These are phyloP conservation scores for Umimayanthus kanabou DNA, from an alignment of 92 coral and sea anemone genomes.

Conservation along the genomic window DNA sequence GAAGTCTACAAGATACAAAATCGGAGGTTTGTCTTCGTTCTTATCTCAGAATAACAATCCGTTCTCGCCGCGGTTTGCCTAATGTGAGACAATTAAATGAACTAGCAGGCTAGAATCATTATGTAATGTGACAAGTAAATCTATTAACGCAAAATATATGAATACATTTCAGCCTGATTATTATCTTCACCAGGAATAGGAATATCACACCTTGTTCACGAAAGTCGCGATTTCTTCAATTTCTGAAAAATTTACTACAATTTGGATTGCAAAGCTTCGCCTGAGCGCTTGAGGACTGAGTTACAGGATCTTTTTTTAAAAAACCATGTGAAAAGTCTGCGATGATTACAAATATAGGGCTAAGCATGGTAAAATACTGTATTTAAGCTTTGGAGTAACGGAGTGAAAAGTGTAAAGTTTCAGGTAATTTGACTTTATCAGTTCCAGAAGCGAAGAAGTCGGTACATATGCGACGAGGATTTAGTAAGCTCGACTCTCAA, in stretches of 20 bases:
- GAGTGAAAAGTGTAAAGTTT: no score
- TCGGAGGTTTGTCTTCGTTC: slow-evolving; percentile 27
- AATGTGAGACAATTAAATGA: neutral
- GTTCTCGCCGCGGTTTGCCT: neutral
- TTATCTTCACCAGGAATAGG: no score
- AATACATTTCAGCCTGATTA: neutral
- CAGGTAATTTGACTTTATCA: neutral
- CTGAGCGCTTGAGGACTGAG: no score
- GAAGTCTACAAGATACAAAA: neutral
- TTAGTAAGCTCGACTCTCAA: neutral
- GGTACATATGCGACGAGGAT: neutral
- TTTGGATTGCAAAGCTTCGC: neutral
- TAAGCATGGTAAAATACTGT: no score
- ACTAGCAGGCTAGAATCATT: neutral
- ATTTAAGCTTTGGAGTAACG: no score
- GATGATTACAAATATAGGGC: neutral
- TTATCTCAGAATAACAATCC: neutral
- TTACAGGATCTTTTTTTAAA: no score
- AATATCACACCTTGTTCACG: neutral
- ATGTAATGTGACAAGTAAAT: neutral
- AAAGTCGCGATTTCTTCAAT: neutral
- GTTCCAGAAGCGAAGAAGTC: neutral
- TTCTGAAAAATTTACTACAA: neutral
- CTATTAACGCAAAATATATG: neutral
- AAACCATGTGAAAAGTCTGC: no score